phyloP scores from a whole-genome alignment of 2,888 invertebrate genomes.

The Cephus spinipes region DNA sequence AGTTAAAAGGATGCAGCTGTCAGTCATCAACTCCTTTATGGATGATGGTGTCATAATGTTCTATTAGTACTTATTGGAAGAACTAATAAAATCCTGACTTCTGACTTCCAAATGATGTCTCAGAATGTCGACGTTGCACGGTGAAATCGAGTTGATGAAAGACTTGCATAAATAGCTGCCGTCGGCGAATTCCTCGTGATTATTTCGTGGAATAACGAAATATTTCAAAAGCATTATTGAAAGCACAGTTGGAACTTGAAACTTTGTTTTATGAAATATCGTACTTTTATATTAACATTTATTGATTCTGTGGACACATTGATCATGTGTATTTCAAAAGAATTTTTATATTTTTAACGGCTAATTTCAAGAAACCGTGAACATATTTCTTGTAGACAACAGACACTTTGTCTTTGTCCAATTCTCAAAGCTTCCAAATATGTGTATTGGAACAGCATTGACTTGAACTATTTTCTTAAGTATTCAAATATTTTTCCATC shows the following conservation, averaged over 20 bases:
- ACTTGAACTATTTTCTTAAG: not conserved
- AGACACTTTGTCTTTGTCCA: too few species aligned
- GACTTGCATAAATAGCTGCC: slow-evolving; percentile 20
- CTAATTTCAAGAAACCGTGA: too few species aligned
- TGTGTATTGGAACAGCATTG: not conserved
- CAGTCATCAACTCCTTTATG: slow-evolving; percentile 24
- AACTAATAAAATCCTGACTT: not conserved
- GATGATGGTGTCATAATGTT: slow-evolving; percentile 17
- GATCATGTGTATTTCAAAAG: not conserved
- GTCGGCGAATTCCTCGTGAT: slow-evolving; percentile 29
- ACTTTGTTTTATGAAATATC: not conserved
- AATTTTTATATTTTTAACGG: too few species aligned
- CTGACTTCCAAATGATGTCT: not conserved
- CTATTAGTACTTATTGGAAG: not conserved
- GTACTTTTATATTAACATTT: not conserved
- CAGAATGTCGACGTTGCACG: not conserved
- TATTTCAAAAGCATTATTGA: not conserved
- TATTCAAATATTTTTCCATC: not conserved
- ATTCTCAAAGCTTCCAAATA: not conserved
- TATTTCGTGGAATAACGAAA: not conserved
- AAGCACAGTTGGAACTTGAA: not conserved
- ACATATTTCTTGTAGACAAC: too few species aligned
- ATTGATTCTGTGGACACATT: not conserved
- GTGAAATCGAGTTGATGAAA: not conserved
- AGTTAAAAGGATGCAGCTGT: slow-evolving; percentile 35